A percentile compares a stretch with the other conserved stretches of the same genome.
phyloP scores from a whole-genome alignment of 2,797 vertebrate genomes.

The Sebastes alutus region DNA sequence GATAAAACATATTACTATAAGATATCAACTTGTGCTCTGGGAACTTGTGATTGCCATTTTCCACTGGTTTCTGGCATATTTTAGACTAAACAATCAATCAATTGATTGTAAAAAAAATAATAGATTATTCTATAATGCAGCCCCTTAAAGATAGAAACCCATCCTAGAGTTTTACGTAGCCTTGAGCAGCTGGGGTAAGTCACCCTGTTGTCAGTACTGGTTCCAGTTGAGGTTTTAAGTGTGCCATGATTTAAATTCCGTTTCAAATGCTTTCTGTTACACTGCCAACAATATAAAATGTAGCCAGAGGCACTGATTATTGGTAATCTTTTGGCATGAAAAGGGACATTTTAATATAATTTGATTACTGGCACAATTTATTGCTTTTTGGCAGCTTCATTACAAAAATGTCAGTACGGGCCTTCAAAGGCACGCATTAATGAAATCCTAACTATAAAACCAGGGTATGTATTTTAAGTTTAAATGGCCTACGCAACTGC shows the following conservation, averaged over 20 bases:
- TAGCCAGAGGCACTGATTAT: neutral
- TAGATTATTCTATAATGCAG: neutral
- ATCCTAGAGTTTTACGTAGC: neutral
- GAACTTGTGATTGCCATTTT: neutral
- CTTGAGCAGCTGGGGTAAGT: neutral
- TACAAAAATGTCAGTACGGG: neutral
- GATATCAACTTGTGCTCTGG: neutral
- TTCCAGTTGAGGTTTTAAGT: neutral
- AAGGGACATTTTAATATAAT: neutral
- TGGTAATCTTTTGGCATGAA: neutral
- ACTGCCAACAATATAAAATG: neutral
- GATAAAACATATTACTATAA: neutral
- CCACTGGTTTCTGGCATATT: neutral
- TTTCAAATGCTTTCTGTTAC: neutral
- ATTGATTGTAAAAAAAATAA: neutral
- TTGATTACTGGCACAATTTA: neutral
- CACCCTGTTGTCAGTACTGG: neutral
- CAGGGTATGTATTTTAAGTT: neutral
- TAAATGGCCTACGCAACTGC: neutral
- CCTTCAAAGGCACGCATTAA: neutral
- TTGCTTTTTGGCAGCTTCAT: neutral
- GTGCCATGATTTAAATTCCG: neutral
- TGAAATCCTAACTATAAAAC: slow-evolving; percentile 12
- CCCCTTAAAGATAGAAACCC: neutral
- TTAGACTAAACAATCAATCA: neutral